phyloP scores from a whole-genome alignment of 2,888 invertebrate genomes.

The Lithophane leautieri region DNA sequence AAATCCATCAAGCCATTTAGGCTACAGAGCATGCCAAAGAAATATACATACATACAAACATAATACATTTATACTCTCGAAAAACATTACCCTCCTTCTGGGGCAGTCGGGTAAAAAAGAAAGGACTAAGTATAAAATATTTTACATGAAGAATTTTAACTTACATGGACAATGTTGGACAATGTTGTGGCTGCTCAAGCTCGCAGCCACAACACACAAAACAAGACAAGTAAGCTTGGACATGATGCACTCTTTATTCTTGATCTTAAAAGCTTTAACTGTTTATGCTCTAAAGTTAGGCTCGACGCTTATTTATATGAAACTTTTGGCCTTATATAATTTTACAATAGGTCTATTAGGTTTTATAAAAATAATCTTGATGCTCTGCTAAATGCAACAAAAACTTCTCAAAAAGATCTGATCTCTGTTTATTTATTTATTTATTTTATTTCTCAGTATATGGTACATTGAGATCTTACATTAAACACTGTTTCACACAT shows the following conservation, averaged over 20 bases:
- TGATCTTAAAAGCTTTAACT: slow-evolving; percentile 22
- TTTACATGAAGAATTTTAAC: neutral
- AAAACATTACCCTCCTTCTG: too few species aligned
- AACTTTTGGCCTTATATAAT: slow-evolving; percentile 5
- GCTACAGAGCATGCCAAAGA: too few species aligned
- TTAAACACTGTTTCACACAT: too few species aligned
- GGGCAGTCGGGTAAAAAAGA: too few species aligned
- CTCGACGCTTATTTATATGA: slow-evolving; percentile 23
- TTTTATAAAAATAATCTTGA: neutral
- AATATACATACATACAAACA: too few species aligned
- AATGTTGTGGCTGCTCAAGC: slow-evolving; percentile 19
- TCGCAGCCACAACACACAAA: slow-evolving; percentile 35
- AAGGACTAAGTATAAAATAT: neutral
- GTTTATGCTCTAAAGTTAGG: slow-evolving; percentile 9
- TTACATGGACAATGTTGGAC: slow-evolving; percentile 48
- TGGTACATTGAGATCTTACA: too few species aligned
- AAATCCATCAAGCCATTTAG: too few species aligned
- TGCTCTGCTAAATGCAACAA: neutral
- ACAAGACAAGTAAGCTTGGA: slow-evolving; percentile 32
- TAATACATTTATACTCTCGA: too few species aligned
- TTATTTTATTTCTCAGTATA: too few species aligned
- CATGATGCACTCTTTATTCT: slow-evolving; percentile 34
- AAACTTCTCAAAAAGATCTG: neutral
- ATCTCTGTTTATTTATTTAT: too few species aligned
- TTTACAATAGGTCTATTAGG: neutral